Percentiles rank a stretch among this genome's conserved stretches.
These are phyloP conservation scores for Monodelphis domestica DNA, from an alignment of 2,797 vertebrate genomes.

Conservation along the genomic window DNA sequence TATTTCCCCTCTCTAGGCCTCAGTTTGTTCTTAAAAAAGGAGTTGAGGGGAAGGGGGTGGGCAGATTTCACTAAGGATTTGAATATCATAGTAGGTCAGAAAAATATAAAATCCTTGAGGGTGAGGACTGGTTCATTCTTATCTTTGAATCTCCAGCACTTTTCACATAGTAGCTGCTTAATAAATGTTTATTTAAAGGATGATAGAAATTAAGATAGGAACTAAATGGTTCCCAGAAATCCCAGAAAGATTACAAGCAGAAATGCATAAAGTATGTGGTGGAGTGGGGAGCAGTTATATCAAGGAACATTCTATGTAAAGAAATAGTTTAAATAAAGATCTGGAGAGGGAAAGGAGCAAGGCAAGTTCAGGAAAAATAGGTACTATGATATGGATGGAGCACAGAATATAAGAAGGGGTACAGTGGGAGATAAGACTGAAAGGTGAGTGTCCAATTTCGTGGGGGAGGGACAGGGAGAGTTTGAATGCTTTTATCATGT, in stretches of 20 bases:
- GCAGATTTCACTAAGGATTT: no score
- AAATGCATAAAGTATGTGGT: background rate
- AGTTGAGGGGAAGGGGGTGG: no score
- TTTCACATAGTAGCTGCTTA: no score
- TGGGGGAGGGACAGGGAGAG: background rate
- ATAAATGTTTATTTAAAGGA: background rate
- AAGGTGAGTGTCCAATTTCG: background rate
- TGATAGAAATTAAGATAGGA: background rate
- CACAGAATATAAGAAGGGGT: background rate
- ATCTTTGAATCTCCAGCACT: no score
- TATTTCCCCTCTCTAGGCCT: no score
- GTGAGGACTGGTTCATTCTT: no score
- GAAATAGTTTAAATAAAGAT: background rate
- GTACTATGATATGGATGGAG: background rate
- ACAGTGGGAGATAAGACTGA: background rate
- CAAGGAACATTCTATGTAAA: background rate
- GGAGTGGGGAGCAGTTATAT: background rate
- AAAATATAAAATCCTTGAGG: no score
- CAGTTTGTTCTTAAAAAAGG: no score
- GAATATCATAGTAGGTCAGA: no score
- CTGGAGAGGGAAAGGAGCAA: no score
- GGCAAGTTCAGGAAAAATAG: background rate
- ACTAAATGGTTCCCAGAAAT: background rate
- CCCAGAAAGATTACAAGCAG: background rate
- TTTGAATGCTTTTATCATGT: conserved; percentile 4